Conservation (phyloP, 2,797 vertebrate genomes). For the Enteromius unitaeniatus region DNA sequence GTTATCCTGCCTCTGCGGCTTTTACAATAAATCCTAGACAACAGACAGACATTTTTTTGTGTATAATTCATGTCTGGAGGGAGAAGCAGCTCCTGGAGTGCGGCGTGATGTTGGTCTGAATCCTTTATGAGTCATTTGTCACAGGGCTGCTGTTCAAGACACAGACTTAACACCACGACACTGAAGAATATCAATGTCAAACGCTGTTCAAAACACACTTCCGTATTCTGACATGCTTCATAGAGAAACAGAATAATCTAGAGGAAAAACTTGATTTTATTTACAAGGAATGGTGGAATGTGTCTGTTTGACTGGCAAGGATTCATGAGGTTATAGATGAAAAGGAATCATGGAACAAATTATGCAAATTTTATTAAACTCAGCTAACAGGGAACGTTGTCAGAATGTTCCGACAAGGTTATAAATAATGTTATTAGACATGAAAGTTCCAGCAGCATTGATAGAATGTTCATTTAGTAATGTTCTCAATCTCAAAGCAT, state of each 20-base stretch:
- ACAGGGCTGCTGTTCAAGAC: not conserved
- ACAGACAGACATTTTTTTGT: not conserved
- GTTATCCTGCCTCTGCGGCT: constrained; percentile 7
- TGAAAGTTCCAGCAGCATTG: not conserved
- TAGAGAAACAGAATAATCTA: not conserved
- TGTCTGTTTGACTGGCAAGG: not conserved
- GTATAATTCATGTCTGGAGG: constrained; percentile 15
- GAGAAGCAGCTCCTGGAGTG: not conserved
- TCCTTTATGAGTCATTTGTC: not conserved
- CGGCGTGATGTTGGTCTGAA: constrained; percentile 8
- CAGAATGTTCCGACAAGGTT: not conserved
- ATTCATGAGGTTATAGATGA: not conserved
- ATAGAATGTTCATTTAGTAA: not conserved
- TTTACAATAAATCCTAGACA: constrained; percentile 6
- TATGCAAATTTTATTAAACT: not conserved
- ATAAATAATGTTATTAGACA: not conserved
- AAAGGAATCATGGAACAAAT: not conserved
- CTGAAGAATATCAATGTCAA: not conserved
- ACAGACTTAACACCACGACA: not conserved
- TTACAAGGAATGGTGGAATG: not conserved
- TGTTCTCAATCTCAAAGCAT: not conserved
- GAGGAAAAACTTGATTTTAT: not conserved
- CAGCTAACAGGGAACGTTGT: not conserved
- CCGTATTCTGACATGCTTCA: not conserved
- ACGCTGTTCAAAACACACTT: not conserved